Percentiles rank a stretch among this genome's conserved stretches.
phyloP scores from a whole-genome alignment of 2,797 vertebrate species.

The Phylloscopus collybita region DNA sequence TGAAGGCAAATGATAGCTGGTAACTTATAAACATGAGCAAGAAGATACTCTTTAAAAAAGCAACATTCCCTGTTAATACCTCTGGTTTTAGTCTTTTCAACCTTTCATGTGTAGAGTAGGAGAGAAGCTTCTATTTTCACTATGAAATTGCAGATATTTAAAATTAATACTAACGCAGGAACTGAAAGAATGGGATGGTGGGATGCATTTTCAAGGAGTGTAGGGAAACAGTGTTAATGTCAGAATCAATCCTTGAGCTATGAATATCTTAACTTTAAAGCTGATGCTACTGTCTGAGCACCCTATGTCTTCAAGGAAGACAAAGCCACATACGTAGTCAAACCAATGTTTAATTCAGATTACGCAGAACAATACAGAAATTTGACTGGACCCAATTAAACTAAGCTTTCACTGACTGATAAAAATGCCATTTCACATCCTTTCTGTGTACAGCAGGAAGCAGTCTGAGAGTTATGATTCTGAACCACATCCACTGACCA shows the following conservation, averaged over 20 bases:
- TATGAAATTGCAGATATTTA: slow-evolving; percentile 14
- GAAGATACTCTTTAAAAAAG: neutral
- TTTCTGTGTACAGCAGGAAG: slow-evolving; percentile 5
- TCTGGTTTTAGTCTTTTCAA: neutral
- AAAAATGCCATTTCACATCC: slow-evolving; percentile 32
- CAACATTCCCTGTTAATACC: neutral
- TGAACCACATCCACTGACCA: neutral
- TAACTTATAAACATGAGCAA: neutral
- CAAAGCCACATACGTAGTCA: slow-evolving; percentile 58
- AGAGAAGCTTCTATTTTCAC: neutral
- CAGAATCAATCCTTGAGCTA: slow-evolving; percentile 61
- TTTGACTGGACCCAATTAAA: slow-evolving; percentile 65
- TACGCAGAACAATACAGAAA: slow-evolving; percentile 52
- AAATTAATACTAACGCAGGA: slow-evolving; percentile 45
- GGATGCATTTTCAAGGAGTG: slow-evolving; percentile 33
- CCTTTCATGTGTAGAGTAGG: neutral
- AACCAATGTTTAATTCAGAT: slow-evolving; percentile 73
- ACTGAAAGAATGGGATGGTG: slow-evolving; percentile 51
- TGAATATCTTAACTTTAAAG: slow-evolving; percentile 74
- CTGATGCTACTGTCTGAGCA: slow-evolving; percentile 56
- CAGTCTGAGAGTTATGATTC: neutral
- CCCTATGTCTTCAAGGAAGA: slow-evolving; percentile 63
- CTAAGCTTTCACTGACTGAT: slow-evolving; percentile 55
- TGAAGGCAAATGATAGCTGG: neutral
- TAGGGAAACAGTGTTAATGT: slow-evolving; percentile 42